These are phyloP conservation scores for Mionectes macconnelli DNA, from an alignment of 2,113 vertebrate species.

Conservation along the genomic window DNA sequence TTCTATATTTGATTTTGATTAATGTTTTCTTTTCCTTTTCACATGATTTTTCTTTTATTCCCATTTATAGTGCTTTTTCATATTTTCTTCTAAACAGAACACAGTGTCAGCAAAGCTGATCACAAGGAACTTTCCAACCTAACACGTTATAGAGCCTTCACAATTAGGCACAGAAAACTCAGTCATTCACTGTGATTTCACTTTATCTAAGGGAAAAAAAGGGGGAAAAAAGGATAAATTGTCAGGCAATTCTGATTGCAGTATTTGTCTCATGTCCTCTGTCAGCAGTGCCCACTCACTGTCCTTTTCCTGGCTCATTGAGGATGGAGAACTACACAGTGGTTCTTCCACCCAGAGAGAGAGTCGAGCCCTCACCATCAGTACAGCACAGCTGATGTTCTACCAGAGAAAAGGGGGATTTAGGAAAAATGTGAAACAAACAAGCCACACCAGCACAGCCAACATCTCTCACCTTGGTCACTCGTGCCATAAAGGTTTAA, in stretches of 20 bases:
- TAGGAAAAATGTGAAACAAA: background rate
- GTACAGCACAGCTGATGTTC: background rate
- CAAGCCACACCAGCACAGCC: background rate
- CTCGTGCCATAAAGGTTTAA: background rate
- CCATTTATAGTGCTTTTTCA: slow-evolving; percentile 45
- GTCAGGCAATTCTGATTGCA: background rate
- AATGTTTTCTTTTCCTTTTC: slow-evolving; percentile 58
- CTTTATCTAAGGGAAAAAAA: background rate
- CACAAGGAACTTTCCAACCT: slow-evolving; percentile 40
- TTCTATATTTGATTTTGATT: slow-evolving; percentile 65
- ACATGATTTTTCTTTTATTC: slow-evolving; percentile 59
- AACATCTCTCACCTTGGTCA: background rate
- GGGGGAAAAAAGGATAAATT: background rate
- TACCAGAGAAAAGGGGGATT: background rate
- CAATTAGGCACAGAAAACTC: slow-evolving; percentile 32
- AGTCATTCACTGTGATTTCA: slow-evolving; percentile 13
- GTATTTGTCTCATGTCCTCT: background rate
- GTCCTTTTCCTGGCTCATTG: background rate
- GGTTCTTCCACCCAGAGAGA: background rate
- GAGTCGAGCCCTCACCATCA: background rate
- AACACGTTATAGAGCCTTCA: background rate
- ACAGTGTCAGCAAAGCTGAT: slow-evolving; percentile 40
- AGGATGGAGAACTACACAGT: background rate
- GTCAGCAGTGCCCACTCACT: background rate
- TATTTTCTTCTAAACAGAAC: slow-evolving; percentile 53